Percentiles rank a stretch among this genome's conserved stretches.
Evolutionary conservation across 92 coral and sea anemone species (phyloP).

Genomic region (Epizoanthus illoricatus): DNA sequence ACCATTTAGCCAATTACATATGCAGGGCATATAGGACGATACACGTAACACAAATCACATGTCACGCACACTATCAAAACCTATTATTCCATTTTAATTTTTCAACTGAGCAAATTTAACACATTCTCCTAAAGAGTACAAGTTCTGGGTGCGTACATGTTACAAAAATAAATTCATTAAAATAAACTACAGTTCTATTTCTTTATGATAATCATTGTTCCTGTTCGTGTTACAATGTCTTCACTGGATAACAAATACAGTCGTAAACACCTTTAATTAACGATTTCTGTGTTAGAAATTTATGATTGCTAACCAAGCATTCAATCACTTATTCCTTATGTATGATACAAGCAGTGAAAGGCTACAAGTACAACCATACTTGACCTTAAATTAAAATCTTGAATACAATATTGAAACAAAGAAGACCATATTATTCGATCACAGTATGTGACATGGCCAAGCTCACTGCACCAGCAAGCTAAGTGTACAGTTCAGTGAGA

Average conservation of each 20-base stretch:
- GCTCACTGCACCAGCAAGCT: neutral
- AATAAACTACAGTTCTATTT: neutral
- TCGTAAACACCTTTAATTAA: too few relatives aligned
- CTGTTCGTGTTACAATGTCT: too few relatives aligned
- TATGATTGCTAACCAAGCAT: too few relatives aligned
- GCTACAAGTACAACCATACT: too few relatives aligned
- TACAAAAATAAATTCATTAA: conserved; percentile 3
- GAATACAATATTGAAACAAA: too few relatives aligned
- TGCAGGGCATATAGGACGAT: neutral
- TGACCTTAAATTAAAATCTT: too few relatives aligned
- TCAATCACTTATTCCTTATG: too few relatives aligned
- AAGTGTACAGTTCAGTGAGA: conserved; percentile 8
- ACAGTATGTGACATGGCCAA: conserved; percentile 1
- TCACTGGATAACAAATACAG: too few relatives aligned
- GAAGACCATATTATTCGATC: neutral
- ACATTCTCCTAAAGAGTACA: neutral
- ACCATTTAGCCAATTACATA: neutral
- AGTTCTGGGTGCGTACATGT: neutral
- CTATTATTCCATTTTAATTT: neutral
- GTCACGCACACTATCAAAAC: neutral
- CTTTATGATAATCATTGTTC: too few relatives aligned
- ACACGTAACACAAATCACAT: conserved; percentile 6
- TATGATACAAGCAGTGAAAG: too few relatives aligned
- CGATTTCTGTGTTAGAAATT: too few relatives aligned
- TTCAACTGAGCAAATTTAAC: neutral